Conservation (phyloP, 2,797 vertebrate genomes). For the Halcyon leucocephala region DNA sequence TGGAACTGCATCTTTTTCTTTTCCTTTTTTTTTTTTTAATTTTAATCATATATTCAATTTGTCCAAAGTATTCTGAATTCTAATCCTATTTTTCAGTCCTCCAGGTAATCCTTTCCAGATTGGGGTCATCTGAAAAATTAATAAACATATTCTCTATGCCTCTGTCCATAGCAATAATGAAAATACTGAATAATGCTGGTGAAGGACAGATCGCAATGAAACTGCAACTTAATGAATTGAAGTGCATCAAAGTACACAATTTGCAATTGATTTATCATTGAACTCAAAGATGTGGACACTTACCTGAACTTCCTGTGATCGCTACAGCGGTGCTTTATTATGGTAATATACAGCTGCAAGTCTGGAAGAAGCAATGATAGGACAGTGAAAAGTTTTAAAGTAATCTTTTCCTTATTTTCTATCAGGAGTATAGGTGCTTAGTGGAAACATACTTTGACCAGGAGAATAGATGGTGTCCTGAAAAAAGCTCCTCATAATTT, state of each 20-base stretch:
- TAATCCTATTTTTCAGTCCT: neutral
- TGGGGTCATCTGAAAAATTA: neutral
- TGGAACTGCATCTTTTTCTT: neutral
- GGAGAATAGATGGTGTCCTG: neutral
- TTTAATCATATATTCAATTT: neutral
- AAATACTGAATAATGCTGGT: neutral
- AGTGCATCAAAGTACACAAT: neutral
- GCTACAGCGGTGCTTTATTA: accelerated
- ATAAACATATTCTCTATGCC: neutral
- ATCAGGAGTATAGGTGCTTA: neutral
- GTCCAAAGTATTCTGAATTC: neutral
- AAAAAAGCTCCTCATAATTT: neutral
- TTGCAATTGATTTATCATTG: neutral
- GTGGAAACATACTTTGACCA: neutral
- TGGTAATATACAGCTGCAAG: accelerated
- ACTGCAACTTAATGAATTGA: neutral
- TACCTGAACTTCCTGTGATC: neutral
- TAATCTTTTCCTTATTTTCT: neutral
- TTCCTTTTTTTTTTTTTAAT: neutral
- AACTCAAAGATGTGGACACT: neutral
- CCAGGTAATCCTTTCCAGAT: neutral
- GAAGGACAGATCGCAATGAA: neutral
- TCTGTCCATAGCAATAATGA: neutral
- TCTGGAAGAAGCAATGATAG: neutral
- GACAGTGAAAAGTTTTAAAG: neutral